A percentile compares a stretch with the other conserved stretches of the same genome.
Conservation (phyloP, 1,140 invertebrate genomes). For the Adoxophyes honmai region DNA sequence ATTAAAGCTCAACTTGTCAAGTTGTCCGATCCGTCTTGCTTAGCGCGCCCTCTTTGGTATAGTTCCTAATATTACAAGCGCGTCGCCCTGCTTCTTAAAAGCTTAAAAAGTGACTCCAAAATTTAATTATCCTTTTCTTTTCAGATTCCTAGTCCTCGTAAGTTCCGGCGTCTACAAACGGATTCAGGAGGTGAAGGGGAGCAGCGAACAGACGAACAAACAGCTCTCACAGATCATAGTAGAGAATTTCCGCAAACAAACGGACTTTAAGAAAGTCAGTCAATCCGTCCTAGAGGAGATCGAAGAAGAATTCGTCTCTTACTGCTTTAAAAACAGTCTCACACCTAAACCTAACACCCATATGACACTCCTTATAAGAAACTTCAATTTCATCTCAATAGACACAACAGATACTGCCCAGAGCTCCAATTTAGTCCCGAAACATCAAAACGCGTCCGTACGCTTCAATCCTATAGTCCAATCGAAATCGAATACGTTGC, state of each 20-base stretch:
- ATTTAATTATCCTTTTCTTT: too few relatives aligned
- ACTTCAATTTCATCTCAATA: conserved; percentile 90
- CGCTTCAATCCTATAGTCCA: conserved; percentile 80
- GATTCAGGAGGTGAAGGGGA: conserved; percentile 86
- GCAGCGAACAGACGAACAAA: conserved; percentile 88
- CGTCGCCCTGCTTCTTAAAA: too few relatives aligned
- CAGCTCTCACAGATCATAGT: conserved; percentile 88
- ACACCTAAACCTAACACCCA: conserved; percentile 68
- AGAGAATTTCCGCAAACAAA: conserved; percentile 89
- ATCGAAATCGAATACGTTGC: conserved; percentile 64
- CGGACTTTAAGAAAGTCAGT: conserved; percentile 88
- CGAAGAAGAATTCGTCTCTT: conserved; percentile 89
- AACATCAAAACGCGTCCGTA: conserved; percentile 68
- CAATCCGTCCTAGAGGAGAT: conserved; percentile 93
- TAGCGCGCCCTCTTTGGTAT: too few relatives aligned
- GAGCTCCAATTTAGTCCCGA: conserved; percentile 16
- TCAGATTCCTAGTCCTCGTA: conserved; percentile 88
- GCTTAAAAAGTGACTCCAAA: too few relatives aligned
- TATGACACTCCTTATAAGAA: conserved; percentile 89
- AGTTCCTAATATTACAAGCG: too few relatives aligned
- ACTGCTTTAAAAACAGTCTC: conserved; percentile 82
- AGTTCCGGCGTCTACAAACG: conserved; percentile 91
- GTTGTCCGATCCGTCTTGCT: too few relatives aligned
- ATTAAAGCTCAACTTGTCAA: too few relatives aligned
- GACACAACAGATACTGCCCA: conserved; percentile 72